phyloP scores from a whole-genome alignment of 2,797 vertebrate genomes.

The Sebastes trivittatus region DNA sequence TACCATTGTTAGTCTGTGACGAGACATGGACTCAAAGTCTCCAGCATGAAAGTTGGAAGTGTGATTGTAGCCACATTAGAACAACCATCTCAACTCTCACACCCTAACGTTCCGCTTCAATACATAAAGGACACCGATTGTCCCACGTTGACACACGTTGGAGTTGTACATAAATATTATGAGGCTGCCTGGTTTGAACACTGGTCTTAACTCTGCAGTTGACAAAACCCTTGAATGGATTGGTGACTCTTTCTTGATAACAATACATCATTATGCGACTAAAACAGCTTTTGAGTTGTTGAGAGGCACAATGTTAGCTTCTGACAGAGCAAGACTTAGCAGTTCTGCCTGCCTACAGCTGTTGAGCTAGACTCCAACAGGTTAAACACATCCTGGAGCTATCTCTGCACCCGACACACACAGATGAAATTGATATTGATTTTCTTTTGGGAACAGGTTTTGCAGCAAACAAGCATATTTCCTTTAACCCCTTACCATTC shows the following conservation, averaged over 20 bases:
- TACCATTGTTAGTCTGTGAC: background rate
- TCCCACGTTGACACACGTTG: background rate
- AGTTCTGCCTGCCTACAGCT: background rate
- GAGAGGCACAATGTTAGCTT: background rate
- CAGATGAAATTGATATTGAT: constrained; percentile 51
- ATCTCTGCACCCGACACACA: constrained; percentile 1
- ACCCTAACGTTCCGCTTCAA: background rate
- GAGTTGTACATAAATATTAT: background rate
- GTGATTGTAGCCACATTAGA: background rate
- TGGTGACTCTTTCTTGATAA: background rate
- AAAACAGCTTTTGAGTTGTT: background rate
- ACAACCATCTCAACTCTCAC: background rate
- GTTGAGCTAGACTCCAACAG: background rate
- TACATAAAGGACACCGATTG: background rate
- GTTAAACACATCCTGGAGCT: constrained; percentile 39
- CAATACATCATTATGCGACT: background rate
- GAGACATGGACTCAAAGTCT: background rate
- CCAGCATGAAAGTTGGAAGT: background rate
- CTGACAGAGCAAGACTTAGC: background rate
- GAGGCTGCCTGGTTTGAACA: background rate
- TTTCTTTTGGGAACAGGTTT: constrained; percentile 34
- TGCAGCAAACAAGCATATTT: constrained; percentile 30
- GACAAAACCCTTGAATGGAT: background rate
- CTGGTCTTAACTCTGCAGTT: background rate
- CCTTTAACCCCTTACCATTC: background rate